These are phyloP conservation scores for Polypterus senegalus DNA, from an alignment of 2,113 vertebrate genomes.

Conservation along the genomic window DNA sequence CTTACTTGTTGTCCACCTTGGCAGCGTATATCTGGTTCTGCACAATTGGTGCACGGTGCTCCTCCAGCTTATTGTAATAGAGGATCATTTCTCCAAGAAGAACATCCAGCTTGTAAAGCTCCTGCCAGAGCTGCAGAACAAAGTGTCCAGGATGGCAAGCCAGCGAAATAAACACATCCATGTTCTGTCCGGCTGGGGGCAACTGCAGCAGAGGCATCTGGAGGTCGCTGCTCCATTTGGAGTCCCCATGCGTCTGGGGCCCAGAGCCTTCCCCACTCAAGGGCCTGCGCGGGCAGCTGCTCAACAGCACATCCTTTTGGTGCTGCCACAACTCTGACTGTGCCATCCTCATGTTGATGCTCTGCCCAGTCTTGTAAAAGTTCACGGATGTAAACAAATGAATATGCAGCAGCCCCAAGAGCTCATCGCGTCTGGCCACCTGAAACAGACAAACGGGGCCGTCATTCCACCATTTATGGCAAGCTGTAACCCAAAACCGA, in stretches of 20 bases:
- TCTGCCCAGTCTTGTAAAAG: conserved; percentile 44
- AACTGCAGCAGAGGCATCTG: conserved; percentile 45
- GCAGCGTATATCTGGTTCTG: conserved; percentile 76
- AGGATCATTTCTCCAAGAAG: conserved; percentile 91
- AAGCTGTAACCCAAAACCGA: too few relatives aligned
- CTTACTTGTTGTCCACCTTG: conserved; percentile 82
- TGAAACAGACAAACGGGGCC: conserved; percentile 20
- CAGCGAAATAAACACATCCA: conserved; percentile 77
- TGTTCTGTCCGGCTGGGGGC: conserved; percentile 61
- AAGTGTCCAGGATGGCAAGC: conserved; percentile 88
- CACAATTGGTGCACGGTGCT: conserved; percentile 38
- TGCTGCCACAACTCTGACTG: conserved; percentile 66
- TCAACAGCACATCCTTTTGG: conserved; percentile 77
- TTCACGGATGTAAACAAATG: conserved; percentile 64
- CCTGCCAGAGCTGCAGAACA: conserved; percentile 79
- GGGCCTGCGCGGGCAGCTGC: conserved; percentile 28
- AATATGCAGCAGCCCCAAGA: conserved; percentile 46
- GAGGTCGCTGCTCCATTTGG: conserved; percentile 16
- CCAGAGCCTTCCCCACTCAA: neutral
- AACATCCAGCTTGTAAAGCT: conserved; percentile 73
- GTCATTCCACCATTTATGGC: too few relatives aligned
- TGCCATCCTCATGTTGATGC: conserved; percentile 67
- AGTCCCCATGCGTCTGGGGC: neutral
- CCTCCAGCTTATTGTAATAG: conserved; percentile 64
- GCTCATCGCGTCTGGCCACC: conserved; percentile 61